A percentile compares a stretch with the other conserved stretches of the same genome.
phyloP scores from a whole-genome alignment of 2,888 invertebrate genomes.

The Lysandra coridon region DNA sequence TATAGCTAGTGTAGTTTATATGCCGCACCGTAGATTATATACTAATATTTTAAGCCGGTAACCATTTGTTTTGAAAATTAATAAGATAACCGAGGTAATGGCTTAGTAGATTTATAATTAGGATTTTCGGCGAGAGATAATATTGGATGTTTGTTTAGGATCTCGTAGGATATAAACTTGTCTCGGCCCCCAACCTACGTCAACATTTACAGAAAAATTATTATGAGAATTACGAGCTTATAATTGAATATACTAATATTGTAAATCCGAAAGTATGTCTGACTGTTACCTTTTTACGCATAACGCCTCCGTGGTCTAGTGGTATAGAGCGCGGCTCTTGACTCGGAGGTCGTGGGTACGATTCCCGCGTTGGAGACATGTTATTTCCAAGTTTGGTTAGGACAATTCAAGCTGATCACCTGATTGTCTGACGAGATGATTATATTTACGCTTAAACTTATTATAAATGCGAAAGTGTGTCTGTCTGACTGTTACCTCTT shows the following conservation, averaged over 20 bases:
- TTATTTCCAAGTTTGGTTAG: no score
- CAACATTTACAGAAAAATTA: background rate
- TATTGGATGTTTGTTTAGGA: conserved; percentile 35
- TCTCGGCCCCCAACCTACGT: background rate
- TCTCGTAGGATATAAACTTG: conserved; percentile 24
- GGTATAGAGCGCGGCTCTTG: no score
- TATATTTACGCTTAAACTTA: no score
- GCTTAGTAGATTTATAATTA: conserved; percentile 26
- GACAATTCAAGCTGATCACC: no score
- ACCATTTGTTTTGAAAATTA: conserved; percentile 6
- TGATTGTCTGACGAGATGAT: no score
- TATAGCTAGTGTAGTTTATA: no score
- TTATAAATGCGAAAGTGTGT: no score
- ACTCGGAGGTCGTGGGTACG: no score
- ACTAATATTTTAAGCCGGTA: background rate
- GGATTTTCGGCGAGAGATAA: conserved; percentile 18
- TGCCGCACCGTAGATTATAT: background rate
- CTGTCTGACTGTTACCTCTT: no score
- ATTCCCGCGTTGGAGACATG: no score
- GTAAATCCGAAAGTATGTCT: background rate
- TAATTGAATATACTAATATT: conserved; percentile 3
- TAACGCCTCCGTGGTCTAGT: no score
- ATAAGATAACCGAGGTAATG: conserved; percentile 12
- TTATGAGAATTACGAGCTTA: background rate
- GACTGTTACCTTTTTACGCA: background rate